Evolutionary conservation across 2,888 invertebrate species (phyloP).

Genomic region (Cataglyphis cursor): DNA sequence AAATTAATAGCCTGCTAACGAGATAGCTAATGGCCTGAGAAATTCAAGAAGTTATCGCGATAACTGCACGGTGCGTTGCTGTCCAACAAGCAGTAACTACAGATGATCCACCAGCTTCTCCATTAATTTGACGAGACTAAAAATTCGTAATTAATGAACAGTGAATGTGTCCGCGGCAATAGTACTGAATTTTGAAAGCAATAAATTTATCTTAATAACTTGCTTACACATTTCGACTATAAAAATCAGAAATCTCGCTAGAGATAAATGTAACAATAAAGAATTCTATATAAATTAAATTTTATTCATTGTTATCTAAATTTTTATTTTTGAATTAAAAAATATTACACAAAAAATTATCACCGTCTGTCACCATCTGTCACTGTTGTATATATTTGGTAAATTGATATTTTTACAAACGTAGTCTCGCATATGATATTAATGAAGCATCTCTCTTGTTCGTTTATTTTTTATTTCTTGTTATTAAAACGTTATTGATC

Average conservation of each 20-base stretch:
- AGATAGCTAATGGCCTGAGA: slow-evolving; percentile 52
- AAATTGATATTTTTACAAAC: neutral
- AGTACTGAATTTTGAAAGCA: neutral
- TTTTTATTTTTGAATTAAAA: neutral
- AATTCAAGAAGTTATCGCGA: slow-evolving; percentile 56
- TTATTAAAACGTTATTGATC: neutral
- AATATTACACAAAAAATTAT: neutral
- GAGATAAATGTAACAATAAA: neutral
- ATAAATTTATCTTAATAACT: slow-evolving; percentile 10
- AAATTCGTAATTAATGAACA: slow-evolving; percentile 40
- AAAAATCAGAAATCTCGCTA: neutral
- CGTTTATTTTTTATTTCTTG: neutral
- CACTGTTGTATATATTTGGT: neutral
- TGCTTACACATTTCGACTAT: neutral
- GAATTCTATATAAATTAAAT: neutral
- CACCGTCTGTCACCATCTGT: neutral
- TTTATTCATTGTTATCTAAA: neutral
- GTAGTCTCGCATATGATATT: neutral
- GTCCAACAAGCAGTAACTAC: slow-evolving; percentile 46
- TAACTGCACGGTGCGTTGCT: slow-evolving; percentile 35
- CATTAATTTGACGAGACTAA: slow-evolving; percentile 33
- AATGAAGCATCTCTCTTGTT: neutral
- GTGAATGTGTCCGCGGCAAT: neutral
- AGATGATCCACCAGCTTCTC: slow-evolving; percentile 29
- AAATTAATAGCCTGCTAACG: slow-evolving; percentile 54